phyloP scores from a whole-genome alignment of 2,888 invertebrate species.

The Isotomurus palustris region DNA sequence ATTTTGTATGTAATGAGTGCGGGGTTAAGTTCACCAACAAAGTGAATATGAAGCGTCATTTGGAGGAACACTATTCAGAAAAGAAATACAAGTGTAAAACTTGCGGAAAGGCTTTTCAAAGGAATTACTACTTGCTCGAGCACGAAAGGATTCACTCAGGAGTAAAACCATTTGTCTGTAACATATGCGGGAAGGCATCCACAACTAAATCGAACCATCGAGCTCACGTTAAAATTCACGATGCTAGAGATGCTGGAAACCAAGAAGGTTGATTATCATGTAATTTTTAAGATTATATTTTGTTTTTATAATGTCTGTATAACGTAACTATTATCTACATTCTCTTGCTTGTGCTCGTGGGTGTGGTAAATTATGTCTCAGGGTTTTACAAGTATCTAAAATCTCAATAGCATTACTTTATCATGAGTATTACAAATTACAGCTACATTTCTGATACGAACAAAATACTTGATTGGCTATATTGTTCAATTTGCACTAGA shows the following conservation, averaged over 20 bases:
- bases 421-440: too few relatives aligned
- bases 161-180: slow-evolving; percentile 62
- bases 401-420: too few relatives aligned
- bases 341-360: too few relatives aligned
- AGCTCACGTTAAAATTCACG: slow-evolving; percentile 83
- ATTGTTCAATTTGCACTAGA: too few relatives aligned
- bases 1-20: slow-evolving; percentile 84
- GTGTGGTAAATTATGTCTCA: too few relatives aligned
- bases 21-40: slow-evolving; percentile 83
- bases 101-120: slow-evolving; percentile 78
- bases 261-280: slow-evolving; percentile 62
- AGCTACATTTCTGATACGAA: too few relatives aligned
- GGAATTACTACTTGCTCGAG: slow-evolving; percentile 80
- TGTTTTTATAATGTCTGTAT: neutral
- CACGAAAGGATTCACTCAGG: slow-evolving; percentile 71
- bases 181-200: slow-evolving; percentile 82
- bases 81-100: slow-evolving; percentile 71
- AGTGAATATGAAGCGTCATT: slow-evolving; percentile 73
- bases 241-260: slow-evolving; percentile 78
- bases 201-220: slow-evolving; percentile 87
- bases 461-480: too few relatives aligned
- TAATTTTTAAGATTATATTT: neutral
- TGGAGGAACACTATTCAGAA: slow-evolving; percentile 74
- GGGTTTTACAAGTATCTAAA: too few relatives aligned
- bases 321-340: neutral